Evolutionary conservation across 2,888 invertebrate species (phyloP), one percentile per base, ranked within the genome.

Genomic region (Heliconius cydno): DNA sequence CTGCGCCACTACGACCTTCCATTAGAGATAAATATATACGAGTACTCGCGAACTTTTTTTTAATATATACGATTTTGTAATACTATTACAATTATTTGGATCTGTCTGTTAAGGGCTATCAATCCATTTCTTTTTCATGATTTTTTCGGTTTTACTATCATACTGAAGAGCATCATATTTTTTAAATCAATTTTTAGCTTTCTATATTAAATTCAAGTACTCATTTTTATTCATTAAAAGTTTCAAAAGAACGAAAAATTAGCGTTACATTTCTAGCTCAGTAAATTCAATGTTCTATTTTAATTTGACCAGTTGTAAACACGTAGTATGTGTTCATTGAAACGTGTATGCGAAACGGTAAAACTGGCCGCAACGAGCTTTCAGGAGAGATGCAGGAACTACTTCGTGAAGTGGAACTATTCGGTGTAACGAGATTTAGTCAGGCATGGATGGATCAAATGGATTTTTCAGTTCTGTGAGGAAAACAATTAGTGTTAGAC

Each of bases 321-420:
- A 76, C 67, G 34, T 34, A 76, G 57, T 67, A 12, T 30, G 13
- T 76, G 46, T 46, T 67, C 66, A 76, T 25, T 76, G 66, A 67
- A 30, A 25, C 66, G 30, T 67, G 7, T 15, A 67, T 57, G 66
- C 34, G 66, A 66, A 76, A n/a, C 28, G 73, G 34, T 60, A 73
- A 60, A 38, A 60, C 15, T 73, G 5, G 15, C 46, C 25, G 70
- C 38, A 46, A 19, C 41, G 41, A 68, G 41, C 9, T 70, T 41
- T 22, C 34, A 15, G 4, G 38, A 9, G 41, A 46, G 41, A 70
- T 46, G 70, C 70, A 46, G 25, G 9, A 46, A 41, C n/a, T 46
- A 15, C 70, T 25, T 41, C 25, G 41, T 70, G 15, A 38, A 46
- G 25, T 70, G 68, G 41, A 25, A 0, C 15, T 12, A 41, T 41